Conservation (phyloP, 2,113 vertebrate species). For the Albula glossodonta region DNA sequence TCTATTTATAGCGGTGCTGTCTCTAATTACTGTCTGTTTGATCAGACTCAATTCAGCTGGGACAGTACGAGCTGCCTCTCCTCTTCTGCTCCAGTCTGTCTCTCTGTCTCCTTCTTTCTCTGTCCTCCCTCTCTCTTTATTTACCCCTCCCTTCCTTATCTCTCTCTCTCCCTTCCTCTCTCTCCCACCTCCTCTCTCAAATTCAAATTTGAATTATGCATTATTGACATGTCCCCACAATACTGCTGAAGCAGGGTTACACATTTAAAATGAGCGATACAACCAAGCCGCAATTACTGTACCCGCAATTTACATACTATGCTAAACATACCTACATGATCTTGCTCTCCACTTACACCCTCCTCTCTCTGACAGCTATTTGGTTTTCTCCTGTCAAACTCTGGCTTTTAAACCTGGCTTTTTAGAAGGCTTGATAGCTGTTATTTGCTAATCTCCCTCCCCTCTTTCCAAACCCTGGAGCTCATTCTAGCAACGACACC, state of each 20-base stretch:
- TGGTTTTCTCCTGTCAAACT: neutral
- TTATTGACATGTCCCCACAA: too few relatives aligned
- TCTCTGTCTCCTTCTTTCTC: neutral
- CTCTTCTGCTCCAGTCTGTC: constrained; percentile 2
- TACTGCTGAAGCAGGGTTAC: too few relatives aligned
- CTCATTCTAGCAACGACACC: neutral
- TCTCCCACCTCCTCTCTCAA: too few relatives aligned
- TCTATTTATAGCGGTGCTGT: constrained; percentile 3
- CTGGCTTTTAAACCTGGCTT: constrained; percentile 5
- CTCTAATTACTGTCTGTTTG: constrained; percentile 9
- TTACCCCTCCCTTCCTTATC: neutral
- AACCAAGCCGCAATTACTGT: too few relatives aligned
- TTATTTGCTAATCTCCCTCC: constrained; percentile 2
- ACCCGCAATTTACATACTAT: neutral
- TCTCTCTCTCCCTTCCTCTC: too few relatives aligned
- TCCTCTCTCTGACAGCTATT: neutral
- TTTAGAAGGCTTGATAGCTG: constrained; percentile 1
- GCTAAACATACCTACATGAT: neutral
- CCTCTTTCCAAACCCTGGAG: neutral
- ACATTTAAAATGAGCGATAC: too few relatives aligned
- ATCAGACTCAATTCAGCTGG: constrained; percentile 4
- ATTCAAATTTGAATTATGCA: too few relatives aligned
- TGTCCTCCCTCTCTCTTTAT: neutral
- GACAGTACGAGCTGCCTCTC: neutral
- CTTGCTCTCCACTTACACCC: neutral